Evolutionary conservation across 2,888 invertebrate species (phyloP).

Genomic region (Rhingia rostrata): DNA sequence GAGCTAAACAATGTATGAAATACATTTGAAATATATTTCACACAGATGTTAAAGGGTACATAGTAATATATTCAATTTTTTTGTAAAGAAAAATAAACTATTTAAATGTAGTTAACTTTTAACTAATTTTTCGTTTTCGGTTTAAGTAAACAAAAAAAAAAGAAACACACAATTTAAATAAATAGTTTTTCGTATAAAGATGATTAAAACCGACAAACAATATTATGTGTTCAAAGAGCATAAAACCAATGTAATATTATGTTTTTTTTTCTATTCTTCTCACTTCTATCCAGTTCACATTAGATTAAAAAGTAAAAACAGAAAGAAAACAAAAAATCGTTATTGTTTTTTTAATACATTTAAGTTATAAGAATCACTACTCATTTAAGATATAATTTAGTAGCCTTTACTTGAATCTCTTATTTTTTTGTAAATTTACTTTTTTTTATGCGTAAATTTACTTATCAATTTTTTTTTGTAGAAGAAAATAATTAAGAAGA

Average conservation of each 20-base stretch:
- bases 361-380: constrained; percentile 51
- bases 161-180: constrained; percentile 44
- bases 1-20: constrained; percentile 54
- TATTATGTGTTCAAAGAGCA: constrained; percentile 69
- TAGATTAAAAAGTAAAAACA: constrained; percentile 15
- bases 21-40: constrained; percentile 60
- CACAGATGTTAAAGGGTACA: constrained; percentile 36
- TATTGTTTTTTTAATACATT: constrained; percentile 47
- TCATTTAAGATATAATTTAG: constrained; percentile 48
- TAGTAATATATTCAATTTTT: constrained; percentile 45
- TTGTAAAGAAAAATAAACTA: constrained; percentile 13
- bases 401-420: constrained; percentile 38
- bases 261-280: constrained; percentile 34
- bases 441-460: constrained; percentile 44
- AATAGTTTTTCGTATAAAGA: constrained; percentile 35
- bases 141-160: constrained; percentile 38
- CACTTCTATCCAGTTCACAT: constrained; percentile 41
- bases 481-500: constrained; percentile 30
- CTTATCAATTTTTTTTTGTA: constrained; percentile 36
- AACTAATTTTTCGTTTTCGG: constrained; percentile 19
- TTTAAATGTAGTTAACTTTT: constrained; percentile 48
- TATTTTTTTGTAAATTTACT: constrained; percentile 34
- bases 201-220: constrained; percentile 35
- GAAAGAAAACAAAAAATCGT: constrained; percentile 11
- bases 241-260: constrained; percentile 69